Evolutionary conservation across 1,140 invertebrate species (phyloP), one percentile per base, ranked within the genome.

Genomic region (Nasonia giraulti): DNA sequence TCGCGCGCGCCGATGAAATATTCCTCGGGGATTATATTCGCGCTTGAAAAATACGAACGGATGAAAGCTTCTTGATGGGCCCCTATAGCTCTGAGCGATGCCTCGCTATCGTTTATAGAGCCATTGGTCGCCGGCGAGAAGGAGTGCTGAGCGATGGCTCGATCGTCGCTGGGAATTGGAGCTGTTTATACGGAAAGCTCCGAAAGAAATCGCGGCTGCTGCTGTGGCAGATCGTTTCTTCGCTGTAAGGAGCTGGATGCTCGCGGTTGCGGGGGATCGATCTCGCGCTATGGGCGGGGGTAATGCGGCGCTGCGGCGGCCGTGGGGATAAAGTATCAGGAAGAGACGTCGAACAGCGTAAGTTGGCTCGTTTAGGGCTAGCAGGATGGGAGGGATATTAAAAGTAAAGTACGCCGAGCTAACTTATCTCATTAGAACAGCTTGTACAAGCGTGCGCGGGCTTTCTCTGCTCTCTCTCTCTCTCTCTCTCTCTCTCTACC

Each of bases 391-490:
- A 82, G 66, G 80, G 86, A 87, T 87, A 87, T 87, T 87, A 87
- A 85, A 87, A 85, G 81, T 87, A 87, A 85, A 82, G 77, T 82
- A 85, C 84, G 81, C 83, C 20, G 83, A 68, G 86, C 84, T 82
- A 87, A 87, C 83, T 87, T 87, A 87, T 87, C 86, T 87, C 86
- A 87, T 87, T 87, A 87, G 86, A 87, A 87, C 86, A 87, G 86
- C 86, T 87, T 87, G 86, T 87, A 85, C 78, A 83, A 80, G 76
- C 76, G 80, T 62, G 68, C 8, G 40, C 40, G 0, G 7, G 44
- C 40, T 77, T 75, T 11, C 20, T 78, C 8, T 44, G 7, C 40
- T 44, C 27, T 73, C 47, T 44, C 31, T 50, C 80, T 77, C 62
- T 37, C 31, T 33, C 71, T 73, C 71, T 40, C 27, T 37, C 33